Evolutionary conservation across 2,888 invertebrate genomes (phyloP), one percentile per base, ranked within the genome.

Genomic region (Megastigmus dorsalis): DNA sequence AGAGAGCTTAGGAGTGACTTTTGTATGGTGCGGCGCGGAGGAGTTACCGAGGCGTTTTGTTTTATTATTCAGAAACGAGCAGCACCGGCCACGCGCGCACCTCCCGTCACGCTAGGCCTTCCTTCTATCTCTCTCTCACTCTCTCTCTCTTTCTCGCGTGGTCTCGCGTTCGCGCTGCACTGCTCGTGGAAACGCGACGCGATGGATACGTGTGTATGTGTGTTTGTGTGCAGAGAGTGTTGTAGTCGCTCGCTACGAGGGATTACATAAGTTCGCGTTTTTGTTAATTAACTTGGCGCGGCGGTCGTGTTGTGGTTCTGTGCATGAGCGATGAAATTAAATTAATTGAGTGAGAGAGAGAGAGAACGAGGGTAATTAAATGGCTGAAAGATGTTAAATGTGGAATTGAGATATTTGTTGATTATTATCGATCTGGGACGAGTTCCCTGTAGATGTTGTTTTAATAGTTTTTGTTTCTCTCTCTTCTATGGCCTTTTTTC

Each of bases 41-140:
- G 9, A 43, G n/a, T n/a, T n/a, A n/a, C 13, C 1, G 13, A 45
- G 10, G 30, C 38, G n/a, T 63, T 43, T 70, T 57, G 45, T 55
- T 74, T 74, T 77, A 67, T 74, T 77, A 57, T 75, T 62, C 52
- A 62, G 73, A 66, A 55, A 73, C 50, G 77, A 52, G 55, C 41
- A n/a, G n/a, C n/a, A n/a, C n/a, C n/a, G n/a, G n/a, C n/a, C n/a
- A n/a, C n/a, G n/a, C n/a, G n/a, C n/a, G n/a, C n/a, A n/a, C n/a
- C n/a, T n/a, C 48, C 36, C 52, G 43, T 43, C 63, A 71, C 63
- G 55, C 71, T 57, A 71, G 0, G 36, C 23, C 54, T 3, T 9
- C n/a, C 33, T 20, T 2, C 26, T 23, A 23, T 28, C 3, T 54
- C 28, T 10, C 1, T 54, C 15, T 20, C 50, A 10, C 23, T 3